phyloP scores from a whole-genome alignment of 2,113 vertebrate species.

The Stegastes partitus region DNA sequence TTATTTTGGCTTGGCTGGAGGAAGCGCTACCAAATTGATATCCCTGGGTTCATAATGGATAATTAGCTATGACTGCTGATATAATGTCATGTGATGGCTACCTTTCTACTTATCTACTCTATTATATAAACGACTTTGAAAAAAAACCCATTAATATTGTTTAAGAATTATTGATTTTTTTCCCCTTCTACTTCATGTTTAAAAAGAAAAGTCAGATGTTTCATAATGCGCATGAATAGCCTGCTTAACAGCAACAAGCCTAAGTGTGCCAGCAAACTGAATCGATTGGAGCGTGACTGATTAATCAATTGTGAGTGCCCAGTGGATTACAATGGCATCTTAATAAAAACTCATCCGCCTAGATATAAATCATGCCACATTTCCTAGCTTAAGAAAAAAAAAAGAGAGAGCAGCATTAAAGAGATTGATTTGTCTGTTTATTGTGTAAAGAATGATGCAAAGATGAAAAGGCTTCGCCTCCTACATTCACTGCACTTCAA shows the following conservation, averaged over 20 bases:
- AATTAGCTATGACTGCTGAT: background rate
- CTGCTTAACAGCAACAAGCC: conserved; percentile 22
- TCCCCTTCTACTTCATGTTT: too few relatives aligned
- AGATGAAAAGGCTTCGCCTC: background rate
- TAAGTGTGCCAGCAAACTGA: background rate
- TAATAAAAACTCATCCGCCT: conserved; percentile 30
- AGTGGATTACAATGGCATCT: conserved; percentile 63
- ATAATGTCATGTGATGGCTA: background rate
- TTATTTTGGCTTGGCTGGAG: too few relatives aligned
- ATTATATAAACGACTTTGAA: background rate
- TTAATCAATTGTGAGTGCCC: conserved; percentile 64
- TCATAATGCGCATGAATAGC: background rate
- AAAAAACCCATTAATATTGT: background rate
- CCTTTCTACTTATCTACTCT: too few relatives aligned
- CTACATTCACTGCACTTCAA: background rate
- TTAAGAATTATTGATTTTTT: background rate
- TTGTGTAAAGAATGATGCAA: background rate
- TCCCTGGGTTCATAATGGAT: background rate
- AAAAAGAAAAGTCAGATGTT: background rate
- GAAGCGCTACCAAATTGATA: too few relatives aligned
- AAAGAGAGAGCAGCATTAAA: conserved; percentile 42
- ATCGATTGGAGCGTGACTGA: conserved; percentile 49
- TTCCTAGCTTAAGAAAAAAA: conserved; percentile 36
- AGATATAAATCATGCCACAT: conserved; percentile 59
- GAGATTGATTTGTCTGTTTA: conserved; percentile 59